Evolutionary conservation across 2,113 vertebrate genomes (phyloP).

Genomic region (Peromyscus maniculatus): DNA sequence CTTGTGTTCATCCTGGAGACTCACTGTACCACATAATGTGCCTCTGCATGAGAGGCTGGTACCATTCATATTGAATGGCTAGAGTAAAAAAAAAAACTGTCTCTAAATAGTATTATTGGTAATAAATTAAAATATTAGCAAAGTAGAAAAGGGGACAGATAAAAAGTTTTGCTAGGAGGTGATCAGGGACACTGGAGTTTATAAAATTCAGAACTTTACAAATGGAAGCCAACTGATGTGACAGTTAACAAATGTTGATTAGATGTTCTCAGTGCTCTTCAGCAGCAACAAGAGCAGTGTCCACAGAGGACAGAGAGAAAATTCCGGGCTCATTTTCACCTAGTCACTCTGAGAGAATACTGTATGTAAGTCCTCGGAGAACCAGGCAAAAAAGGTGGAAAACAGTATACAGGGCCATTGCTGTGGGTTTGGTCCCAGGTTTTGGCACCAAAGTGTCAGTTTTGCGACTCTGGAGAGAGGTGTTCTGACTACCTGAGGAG

Average conservation of each 20-base stretch:
- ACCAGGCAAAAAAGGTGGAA: neutral
- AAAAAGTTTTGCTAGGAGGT: neutral
- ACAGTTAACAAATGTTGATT: neutral
- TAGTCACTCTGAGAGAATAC: neutral
- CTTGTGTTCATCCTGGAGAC: neutral
- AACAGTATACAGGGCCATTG: neutral
- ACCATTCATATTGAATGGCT: neutral
- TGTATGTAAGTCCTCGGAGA: neutral
- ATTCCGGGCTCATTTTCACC: neutral
- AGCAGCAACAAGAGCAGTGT: neutral
- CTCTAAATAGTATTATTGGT: conserved; percentile 24
- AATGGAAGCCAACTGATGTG: neutral
- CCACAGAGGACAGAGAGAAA: neutral
- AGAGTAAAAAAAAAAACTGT: neutral
- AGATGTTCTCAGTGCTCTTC: neutral
- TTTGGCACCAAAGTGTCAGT: no score
- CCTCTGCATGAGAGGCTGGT: neutral
- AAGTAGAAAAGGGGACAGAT: neutral
- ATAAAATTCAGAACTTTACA: conserved; percentile 32
- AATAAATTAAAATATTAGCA: conserved; percentile 5
- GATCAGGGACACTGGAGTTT: neutral
- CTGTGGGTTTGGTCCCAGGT: no score
- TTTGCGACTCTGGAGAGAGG: no score
- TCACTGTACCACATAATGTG: neutral
- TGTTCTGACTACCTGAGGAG: no score